Evolutionary conservation across 1,140 invertebrate species (phyloP), one percentile per base, ranked within the genome.

Genomic region (Manduca sexta): DNA sequence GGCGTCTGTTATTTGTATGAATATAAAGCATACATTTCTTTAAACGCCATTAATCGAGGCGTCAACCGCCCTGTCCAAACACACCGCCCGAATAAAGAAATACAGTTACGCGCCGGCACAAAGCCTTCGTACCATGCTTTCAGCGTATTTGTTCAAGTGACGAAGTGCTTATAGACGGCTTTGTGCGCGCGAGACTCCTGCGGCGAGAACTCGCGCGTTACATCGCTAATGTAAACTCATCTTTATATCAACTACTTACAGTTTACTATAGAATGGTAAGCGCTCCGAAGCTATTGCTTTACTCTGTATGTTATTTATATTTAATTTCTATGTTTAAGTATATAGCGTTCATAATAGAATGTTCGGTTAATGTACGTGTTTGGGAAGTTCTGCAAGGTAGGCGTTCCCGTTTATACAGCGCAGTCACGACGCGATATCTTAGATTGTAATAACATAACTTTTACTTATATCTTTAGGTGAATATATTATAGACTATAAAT

Each of bases 21-120:
- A 26, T 26, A 26, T 26, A 26, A 26, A 8, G n/a, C n/a, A n/a
- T n/a, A n/a, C n/a, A 5, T 34, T 45, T 18, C 16, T 15, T 11
- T 10, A 31, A 26, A 45, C 43, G 51, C 70, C 62, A 70, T 68
- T 70, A 69, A 70, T 69, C 59, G 63, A 67, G 56, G 60, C 60
- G 60, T 70, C 53, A 68, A 57, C 52, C 49, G 49, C 56, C 40
- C 47, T 72, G 63, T 66, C 50, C 42, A 75, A 75, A 75, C 63
- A 75, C 18, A 49, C 56, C 50, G 57, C 56, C 52, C 41, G 60
- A 26, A 65, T 60, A 69, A 63, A 63, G 47, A 33, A 56, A 34
- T 60, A 66, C 70, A 69, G 66, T 69, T 68, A 69, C 33, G 48
- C 45, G 47, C 61, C 55, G 55, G 53, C 40, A 58, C 55, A 60